Evolutionary conservation across 2,797 vertebrate species (phyloP).

Genomic region (Decapterus maruadsi): DNA sequence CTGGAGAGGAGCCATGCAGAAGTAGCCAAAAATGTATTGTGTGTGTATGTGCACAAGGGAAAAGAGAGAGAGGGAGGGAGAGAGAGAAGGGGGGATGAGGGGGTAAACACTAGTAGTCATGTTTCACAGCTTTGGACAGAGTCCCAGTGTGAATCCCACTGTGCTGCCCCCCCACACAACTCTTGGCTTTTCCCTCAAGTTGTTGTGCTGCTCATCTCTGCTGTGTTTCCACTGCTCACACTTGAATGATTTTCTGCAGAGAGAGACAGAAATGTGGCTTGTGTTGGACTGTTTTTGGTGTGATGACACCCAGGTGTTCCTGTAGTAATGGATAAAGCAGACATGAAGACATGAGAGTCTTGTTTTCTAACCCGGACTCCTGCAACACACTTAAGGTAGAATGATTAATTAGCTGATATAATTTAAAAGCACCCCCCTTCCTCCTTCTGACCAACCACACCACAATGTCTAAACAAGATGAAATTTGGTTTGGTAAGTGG

Average conservation of each 20-base stretch:
- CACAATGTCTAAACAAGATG: no score
- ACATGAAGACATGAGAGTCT: neutral
- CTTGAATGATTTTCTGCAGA: neutral
- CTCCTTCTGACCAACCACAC: no score
- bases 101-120: conserved; percentile 64
- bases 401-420: no score
- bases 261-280: conserved; percentile 8
- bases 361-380: neutral
- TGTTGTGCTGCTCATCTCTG: conserved; percentile 32
- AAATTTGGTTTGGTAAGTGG: no score
- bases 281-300: neutral
- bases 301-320: conserved; percentile 36
- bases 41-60: conserved; percentile 20
- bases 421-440: no score
- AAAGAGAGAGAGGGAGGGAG: neutral
- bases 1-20: conserved; percentile 76
- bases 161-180: conserved; percentile 10
- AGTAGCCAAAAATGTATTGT: conserved; percentile 29
- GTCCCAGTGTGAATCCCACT: conserved; percentile 48
- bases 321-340: conserved; percentile 27
- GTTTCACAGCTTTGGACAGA: conserved; percentile 63
- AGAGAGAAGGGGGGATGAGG: conserved; percentile 2
- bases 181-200: conserved; percentile 17
- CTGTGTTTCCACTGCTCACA: conserved; percentile 15
- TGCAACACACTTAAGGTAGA: no score